These are phyloP conservation scores for Malurus cyaneus DNA, from an alignment of 2,113 vertebrate species.

Conservation along the genomic window DNA sequence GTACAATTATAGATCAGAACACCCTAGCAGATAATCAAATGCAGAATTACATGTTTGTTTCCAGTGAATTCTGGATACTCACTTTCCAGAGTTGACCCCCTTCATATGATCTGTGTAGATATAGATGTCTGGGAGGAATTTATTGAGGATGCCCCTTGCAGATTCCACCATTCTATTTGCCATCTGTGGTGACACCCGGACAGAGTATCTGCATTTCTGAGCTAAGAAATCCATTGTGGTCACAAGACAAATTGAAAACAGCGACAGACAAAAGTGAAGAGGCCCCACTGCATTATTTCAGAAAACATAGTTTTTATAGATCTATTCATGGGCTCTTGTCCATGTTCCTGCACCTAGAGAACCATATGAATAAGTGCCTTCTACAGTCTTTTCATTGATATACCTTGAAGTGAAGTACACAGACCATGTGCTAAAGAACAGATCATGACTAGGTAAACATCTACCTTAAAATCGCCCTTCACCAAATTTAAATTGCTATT, in stretches of 20 bases:
- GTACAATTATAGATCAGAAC: background rate
- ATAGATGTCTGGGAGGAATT: slow-evolving; percentile 95
- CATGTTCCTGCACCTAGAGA: background rate
- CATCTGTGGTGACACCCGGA: slow-evolving; percentile 95
- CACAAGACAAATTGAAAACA: background rate
- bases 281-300: background rate
- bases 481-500: background rate
- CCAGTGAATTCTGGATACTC: slow-evolving; percentile 64
- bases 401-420: background rate
- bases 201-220: slow-evolving; percentile 80
- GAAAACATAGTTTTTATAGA: background rate
- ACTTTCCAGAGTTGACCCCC: slow-evolving; percentile 91
- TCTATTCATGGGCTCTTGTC: rapidly evolving
- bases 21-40: background rate
- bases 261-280: background rate
- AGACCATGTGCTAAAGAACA: background rate
- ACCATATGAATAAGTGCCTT: background rate
- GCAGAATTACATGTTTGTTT: background rate
- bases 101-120: slow-evolving; percentile 98
- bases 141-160: slow-evolving; percentile 88
- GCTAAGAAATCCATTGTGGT: slow-evolving; percentile 64
- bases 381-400: background rate
- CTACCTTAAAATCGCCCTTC: background rate
- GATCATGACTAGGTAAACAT: background rate
- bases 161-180: slow-evolving; percentile 95